These are phyloP conservation scores for Pseudomyrmex sp. DNA, from an alignment of 1,140 invertebrate species.

Conservation along the genomic window DNA sequence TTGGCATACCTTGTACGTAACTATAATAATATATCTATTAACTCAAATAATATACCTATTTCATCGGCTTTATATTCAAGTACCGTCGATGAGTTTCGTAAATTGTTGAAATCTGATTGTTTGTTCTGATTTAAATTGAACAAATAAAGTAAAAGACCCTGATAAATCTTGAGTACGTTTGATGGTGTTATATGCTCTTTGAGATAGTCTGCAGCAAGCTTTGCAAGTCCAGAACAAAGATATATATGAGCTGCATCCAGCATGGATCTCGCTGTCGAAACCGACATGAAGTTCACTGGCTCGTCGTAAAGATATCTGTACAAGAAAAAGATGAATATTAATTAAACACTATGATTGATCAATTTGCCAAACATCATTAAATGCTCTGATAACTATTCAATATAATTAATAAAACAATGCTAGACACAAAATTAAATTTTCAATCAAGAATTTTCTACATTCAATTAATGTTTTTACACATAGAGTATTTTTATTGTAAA, in stretches of 20 bases:
- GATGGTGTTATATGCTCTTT: constrained; percentile 82
- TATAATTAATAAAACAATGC: too few species aligned
- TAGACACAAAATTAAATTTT: too few species aligned
- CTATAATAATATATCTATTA: too few species aligned
- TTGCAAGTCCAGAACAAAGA: constrained; percentile 87
- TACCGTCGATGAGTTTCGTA: constrained; percentile 62
- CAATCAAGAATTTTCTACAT: too few species aligned
- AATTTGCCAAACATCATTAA: too few species aligned
- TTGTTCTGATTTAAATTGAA: constrained; percentile 49
- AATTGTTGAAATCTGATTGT: constrained; percentile 26
- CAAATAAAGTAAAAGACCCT: constrained; percentile 83
- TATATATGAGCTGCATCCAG: constrained; percentile 90
- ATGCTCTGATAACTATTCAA: too few species aligned
- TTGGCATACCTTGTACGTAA: too few species aligned
- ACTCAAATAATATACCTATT: constrained; percentile 65
- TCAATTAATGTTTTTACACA: too few species aligned
- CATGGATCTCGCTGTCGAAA: constrained; percentile 87
- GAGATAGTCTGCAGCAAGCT: constrained; percentile 87
- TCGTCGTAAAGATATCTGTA: constrained; percentile 87
- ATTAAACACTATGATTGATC: not conserved
- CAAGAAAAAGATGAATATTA: not conserved
- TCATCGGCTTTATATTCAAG: constrained; percentile 76
- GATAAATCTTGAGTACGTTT: constrained; percentile 86
- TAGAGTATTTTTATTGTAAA: too few species aligned
- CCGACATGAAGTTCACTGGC: constrained; percentile 87